These are phyloP conservation scores for Dynastes grantii DNA, from an alignment of 2,888 invertebrate species.

Conservation along the genomic window DNA sequence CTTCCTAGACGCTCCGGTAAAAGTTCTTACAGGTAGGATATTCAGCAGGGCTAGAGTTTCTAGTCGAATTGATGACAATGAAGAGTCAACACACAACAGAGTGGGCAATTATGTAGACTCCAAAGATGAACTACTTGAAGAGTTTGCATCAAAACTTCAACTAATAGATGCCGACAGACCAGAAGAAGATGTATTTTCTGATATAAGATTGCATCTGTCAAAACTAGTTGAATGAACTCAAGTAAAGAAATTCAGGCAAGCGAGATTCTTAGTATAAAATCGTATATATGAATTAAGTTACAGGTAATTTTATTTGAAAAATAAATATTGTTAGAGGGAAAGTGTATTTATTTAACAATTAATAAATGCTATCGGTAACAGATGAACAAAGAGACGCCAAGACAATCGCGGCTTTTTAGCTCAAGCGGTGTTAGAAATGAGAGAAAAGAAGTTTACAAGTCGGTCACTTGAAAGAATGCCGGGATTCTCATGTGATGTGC, in stretches of 20 bases:
- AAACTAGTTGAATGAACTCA: constrained; percentile 60
- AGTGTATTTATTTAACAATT: too few relatives aligned
- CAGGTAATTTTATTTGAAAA: too few relatives aligned
- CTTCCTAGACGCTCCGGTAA: constrained; percentile 88
- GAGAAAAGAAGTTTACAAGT: too few relatives aligned
- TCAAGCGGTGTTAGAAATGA: too few relatives aligned
- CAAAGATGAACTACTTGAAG: constrained; percentile 87
- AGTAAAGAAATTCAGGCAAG: background rate
- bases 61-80: constrained; percentile 93
- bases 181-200: constrained; percentile 84
- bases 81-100: constrained; percentile 91
- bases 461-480: too few relatives aligned
- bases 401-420: too few relatives aligned
- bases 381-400: too few relatives aligned
- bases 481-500: too few relatives aligned
- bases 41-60: constrained; percentile 85
- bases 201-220: constrained; percentile 78
- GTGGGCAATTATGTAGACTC: constrained; percentile 91
- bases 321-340: too few relatives aligned
- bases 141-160: constrained; percentile 83
- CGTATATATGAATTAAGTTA: too few relatives aligned
- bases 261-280: too few relatives aligned
- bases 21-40: constrained; percentile 83
- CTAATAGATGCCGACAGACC: constrained; percentile 88
- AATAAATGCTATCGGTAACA: too few relatives aligned